Evolutionary conservation across 2,113 vertebrate species (phyloP).

Genomic region (Hydrochoerus hydrochaeris): DNA sequence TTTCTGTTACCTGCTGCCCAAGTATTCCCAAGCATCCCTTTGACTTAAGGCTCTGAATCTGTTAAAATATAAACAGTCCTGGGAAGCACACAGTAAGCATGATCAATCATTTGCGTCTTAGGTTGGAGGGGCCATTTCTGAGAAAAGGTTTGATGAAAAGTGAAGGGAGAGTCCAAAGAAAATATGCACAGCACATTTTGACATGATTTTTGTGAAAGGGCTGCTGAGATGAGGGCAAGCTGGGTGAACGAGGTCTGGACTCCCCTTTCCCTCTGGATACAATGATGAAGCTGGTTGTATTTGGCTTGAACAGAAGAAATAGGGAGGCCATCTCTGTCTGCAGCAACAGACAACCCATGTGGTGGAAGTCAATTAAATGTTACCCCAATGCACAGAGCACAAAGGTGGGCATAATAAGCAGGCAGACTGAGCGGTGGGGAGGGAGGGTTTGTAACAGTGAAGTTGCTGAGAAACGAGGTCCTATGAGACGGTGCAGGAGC

Average conservation of each 20-base stretch:
- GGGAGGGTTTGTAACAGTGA: neutral
- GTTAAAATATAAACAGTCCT: slow-evolving; percentile 61
- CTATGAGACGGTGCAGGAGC: neutral
- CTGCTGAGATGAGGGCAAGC: neutral
- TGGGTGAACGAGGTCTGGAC: neutral
- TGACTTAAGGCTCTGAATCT: slow-evolving; percentile 48
- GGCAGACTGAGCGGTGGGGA: neutral
- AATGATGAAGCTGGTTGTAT: neutral
- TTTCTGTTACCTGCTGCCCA: slow-evolving; percentile 26
- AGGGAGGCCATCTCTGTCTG: neutral
- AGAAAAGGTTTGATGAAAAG: slow-evolving; percentile 35
- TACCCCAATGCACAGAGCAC: neutral
- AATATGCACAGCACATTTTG: neutral
- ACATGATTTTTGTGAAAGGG: neutral
- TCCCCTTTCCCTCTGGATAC: neutral
- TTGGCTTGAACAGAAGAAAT: neutral
- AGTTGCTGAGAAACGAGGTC: neutral
- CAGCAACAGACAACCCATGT: neutral
- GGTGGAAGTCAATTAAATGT: neutral
- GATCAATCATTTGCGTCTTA: slow-evolving; percentile 51
- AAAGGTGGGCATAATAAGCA: neutral
- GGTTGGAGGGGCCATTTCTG: slow-evolving; percentile 44
- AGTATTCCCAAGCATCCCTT: slow-evolving; percentile 44
- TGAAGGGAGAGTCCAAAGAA: neutral
- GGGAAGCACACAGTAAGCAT: slow-evolving; percentile 47